Conservation (phyloP, 1,140 invertebrate species). For the Cardiocondyla obscurior region DNA sequence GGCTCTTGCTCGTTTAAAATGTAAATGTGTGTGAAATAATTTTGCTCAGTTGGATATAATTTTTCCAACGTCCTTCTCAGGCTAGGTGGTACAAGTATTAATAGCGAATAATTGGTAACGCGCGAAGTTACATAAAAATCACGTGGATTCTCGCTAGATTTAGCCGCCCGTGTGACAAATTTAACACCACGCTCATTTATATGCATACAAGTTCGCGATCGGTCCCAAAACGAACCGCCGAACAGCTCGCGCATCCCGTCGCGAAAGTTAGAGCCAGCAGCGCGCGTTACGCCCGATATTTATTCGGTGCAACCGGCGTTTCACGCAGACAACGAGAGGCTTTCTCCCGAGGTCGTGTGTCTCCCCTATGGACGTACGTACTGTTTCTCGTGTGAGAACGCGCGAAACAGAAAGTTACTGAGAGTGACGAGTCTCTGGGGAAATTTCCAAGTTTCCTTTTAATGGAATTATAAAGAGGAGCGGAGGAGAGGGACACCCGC, state of each 20-base stretch:
- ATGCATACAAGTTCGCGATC: constrained; percentile 22
- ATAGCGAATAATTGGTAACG: background rate
- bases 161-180: background rate
- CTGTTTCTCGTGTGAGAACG: constrained; percentile 46
- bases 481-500: constrained; percentile 1
- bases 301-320: constrained; percentile 33
- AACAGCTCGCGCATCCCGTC: constrained; percentile 11
- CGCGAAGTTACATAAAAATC: background rate
- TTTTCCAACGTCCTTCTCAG: background rate
- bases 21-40: background rate
- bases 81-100: too few relatives aligned
- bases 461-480: constrained; percentile 75
- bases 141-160: background rate
- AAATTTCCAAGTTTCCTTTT: constrained; percentile 75
- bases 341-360: constrained; percentile 41
- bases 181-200: background rate
- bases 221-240: constrained; percentile 33
- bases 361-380: constrained; percentile 53
- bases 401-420: constrained; percentile 72
- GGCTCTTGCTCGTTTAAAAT: background rate
- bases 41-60: background rate
- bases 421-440: constrained; percentile 73
- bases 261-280: constrained; percentile 10
- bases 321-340: constrained; percentile 2
- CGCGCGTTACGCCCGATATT: constrained; percentile 28